These are phyloP conservation scores for Spialia ferax DNA, from an alignment of 2,888 invertebrate genomes.

Conservation along the genomic window DNA sequence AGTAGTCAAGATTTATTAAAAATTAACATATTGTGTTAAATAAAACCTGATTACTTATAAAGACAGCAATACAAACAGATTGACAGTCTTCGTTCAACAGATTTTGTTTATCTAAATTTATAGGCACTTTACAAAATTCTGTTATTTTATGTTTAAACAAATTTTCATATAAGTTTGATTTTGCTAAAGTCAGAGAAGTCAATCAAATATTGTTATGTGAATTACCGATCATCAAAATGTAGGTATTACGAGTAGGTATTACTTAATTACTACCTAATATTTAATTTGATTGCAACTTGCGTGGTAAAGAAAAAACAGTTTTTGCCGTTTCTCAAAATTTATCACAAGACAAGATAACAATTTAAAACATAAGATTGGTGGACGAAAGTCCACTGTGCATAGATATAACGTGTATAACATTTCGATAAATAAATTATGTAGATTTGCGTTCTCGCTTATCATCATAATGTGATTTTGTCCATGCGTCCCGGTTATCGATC, in stretches of 20 bases:
- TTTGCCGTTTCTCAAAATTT: slow-evolving; percentile 11
- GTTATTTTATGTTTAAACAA: not conserved
- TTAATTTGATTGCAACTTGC: not conserved
- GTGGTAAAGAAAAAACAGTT: not conserved
- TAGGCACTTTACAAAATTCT: too few species aligned
- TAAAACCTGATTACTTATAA: too few species aligned
- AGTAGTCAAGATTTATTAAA: too few species aligned
- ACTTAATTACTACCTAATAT: not conserved
- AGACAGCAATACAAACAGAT: too few species aligned
- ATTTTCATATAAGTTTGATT: too few species aligned
- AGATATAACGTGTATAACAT: slow-evolving; percentile 2
- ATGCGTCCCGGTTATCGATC: slow-evolving; percentile 44
- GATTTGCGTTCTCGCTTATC: slow-evolving; percentile 29
- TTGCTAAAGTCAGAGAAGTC: not conserved
- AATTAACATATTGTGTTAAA: too few species aligned
- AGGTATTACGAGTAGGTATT: too few species aligned
- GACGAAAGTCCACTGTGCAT: slow-evolving; percentile 6
- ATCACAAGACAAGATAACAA: not conserved
- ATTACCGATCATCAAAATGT: not conserved
- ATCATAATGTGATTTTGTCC: slow-evolving; percentile 32
- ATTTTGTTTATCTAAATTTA: too few species aligned
- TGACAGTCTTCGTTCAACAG: too few species aligned
- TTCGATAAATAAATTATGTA: slow-evolving; percentile 21
- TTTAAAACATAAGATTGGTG: not conserved
- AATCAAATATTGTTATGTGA: not conserved